Percentiles rank a stretch among this genome's conserved stretches.
Evolutionary conservation across 2,113 vertebrate species (phyloP).

Genomic region (Cyprinodon tularosa): DNA sequence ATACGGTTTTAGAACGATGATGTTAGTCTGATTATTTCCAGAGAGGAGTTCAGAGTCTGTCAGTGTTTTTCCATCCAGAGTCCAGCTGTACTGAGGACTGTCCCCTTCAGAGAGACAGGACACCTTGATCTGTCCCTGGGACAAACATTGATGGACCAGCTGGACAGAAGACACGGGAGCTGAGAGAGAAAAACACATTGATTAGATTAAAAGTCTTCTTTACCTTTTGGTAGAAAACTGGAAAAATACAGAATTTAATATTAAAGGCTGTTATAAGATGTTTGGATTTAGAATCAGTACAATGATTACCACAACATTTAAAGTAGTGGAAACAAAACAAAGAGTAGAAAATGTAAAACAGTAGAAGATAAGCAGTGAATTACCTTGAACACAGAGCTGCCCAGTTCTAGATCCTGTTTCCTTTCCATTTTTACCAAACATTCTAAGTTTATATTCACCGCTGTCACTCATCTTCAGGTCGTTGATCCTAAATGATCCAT

Average conservation of each 20-base stretch:
- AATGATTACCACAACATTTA: background rate
- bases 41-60: constrained; percentile 34
- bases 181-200: constrained; percentile 27
- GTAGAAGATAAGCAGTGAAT: background rate
- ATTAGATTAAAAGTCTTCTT: background rate
- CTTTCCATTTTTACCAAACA: background rate
- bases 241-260: no score
- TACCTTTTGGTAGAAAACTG: no score
- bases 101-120: constrained; percentile 59
- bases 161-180: constrained; percentile 54
- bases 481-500: constrained; percentile 45
- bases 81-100: constrained; percentile 61
- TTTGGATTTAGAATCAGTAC: no score
- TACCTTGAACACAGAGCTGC: constrained; percentile 49
- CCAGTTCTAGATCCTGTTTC: fast-evolving
- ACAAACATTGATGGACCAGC: constrained; percentile 52
- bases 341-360: background rate
- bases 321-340: background rate
- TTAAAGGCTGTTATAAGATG: no score
- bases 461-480: constrained; percentile 28
- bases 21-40: constrained; percentile 13
- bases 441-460: constrained; percentile 9
- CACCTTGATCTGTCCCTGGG: constrained; percentile 40
- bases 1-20: constrained; percentile 51
- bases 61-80: constrained; percentile 49